Conservation (phyloP, 2,113 vertebrate species). For the Blennius ocellaris region DNA sequence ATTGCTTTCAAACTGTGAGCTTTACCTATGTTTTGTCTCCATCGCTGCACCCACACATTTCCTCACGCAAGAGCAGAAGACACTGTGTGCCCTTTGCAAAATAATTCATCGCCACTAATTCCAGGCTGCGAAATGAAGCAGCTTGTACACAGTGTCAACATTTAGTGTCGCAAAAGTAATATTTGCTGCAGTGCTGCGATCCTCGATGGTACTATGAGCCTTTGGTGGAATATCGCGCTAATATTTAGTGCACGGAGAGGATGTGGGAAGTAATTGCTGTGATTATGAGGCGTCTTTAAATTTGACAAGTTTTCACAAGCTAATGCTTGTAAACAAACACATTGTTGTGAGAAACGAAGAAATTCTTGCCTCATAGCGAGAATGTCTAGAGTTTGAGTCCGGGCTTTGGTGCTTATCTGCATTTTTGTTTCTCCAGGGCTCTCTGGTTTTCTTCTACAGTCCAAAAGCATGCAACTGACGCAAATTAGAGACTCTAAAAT, state of each 20-base stretch:
- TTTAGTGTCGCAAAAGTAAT: not conserved
- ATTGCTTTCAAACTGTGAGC: conserved; percentile 14
- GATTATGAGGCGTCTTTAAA: not conserved
- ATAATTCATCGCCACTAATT: conserved; percentile 1
- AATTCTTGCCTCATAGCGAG: no score
- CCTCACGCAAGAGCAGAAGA: not conserved
- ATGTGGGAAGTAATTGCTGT: not conserved
- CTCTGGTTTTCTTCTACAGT: no score
- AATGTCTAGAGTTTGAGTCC: no score
- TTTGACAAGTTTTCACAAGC: not conserved
- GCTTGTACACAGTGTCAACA: not conserved
- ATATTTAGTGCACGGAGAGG: not conserved
- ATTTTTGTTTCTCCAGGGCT: no score
- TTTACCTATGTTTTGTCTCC: conserved; percentile 7
- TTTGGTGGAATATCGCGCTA: not conserved
- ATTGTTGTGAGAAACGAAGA: not conserved
- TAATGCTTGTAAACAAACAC: not conserved
- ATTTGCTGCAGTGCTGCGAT: conserved; percentile 1
- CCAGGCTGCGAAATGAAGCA: not conserved
- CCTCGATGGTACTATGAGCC: not conserved
- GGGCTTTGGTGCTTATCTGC: no score
- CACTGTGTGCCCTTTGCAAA: not conserved
- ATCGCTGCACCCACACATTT: conserved; percentile 8
- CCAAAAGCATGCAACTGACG: no score
- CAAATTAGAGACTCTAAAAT: no score